These are phyloP conservation scores for Menidia beryllina DNA, from an alignment of 2,113 vertebrate genomes.

Conservation along the genomic window DNA sequence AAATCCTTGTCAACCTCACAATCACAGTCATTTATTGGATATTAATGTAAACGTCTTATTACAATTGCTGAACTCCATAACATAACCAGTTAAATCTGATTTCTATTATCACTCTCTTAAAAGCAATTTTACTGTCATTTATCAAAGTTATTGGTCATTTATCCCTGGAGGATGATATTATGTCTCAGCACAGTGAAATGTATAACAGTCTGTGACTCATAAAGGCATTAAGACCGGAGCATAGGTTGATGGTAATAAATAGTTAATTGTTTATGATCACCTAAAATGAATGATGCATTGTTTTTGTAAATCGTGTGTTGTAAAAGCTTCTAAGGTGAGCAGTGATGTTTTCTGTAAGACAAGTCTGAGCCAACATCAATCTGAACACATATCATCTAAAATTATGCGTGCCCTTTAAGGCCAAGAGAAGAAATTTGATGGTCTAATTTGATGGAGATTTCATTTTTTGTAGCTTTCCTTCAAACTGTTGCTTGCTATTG, in stretches of 20 bases:
- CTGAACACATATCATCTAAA: conserved; percentile 39
- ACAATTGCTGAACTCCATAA: conserved; percentile 67
- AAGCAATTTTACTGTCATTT: conserved; percentile 72
- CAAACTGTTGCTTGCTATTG: neutral
- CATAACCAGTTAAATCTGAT: conserved; percentile 67
- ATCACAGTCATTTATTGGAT: conserved; percentile 62
- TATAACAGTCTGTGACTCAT: conserved; percentile 60
- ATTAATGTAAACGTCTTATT: conserved; percentile 72
- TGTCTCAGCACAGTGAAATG: conserved; percentile 58
- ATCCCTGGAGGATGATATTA: conserved; percentile 52
- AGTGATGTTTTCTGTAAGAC: conserved; percentile 38
- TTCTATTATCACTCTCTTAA: conserved; percentile 71
- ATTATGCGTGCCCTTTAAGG: conserved; percentile 24
- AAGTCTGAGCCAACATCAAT: conserved; percentile 26
- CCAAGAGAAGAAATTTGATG: neutral
- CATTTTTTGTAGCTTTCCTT: neutral
- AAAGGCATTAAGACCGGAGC: conserved; percentile 57
- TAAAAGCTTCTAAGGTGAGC: conserved; percentile 33
- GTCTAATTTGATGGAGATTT: too few relatives aligned
- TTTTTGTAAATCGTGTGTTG: conserved; percentile 57
- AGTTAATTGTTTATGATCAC: conserved; percentile 66
- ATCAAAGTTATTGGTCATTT: conserved; percentile 79
- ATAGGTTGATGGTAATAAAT: conserved; percentile 66
- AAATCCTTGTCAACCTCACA: conserved; percentile 43
- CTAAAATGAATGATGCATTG: conserved; percentile 50